Percentiles rank a stretch among this genome's conserved stretches.
These are phyloP conservation scores for Zygothrica quintamaculata DNA, from an alignment of 2,888 invertebrate genomes.

Conservation along the genomic window DNA sequence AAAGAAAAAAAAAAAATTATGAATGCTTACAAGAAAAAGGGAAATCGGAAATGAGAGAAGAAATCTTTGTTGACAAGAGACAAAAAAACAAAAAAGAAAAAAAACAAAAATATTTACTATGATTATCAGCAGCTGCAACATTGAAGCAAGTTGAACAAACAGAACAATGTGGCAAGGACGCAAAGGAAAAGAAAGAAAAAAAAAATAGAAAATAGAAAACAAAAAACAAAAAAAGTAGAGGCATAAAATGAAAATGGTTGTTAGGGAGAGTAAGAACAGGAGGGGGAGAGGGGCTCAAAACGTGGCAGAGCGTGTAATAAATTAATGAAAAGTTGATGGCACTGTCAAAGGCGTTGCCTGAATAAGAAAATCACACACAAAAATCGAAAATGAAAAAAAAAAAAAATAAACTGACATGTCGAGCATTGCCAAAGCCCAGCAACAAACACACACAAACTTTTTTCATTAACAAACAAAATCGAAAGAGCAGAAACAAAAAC, in stretches of 20 bases:
- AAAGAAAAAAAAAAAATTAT: not conserved
- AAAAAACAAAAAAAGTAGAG: conserved; percentile 2
- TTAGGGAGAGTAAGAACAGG: not conserved
- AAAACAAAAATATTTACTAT: conserved; percentile 39
- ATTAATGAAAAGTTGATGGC: conserved; percentile 74
- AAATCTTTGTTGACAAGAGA: conserved; percentile 44
- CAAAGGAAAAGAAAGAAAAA: no score
- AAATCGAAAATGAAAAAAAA: no score
- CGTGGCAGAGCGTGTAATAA: conserved; percentile 64
- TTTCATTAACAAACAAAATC: conserved; percentile 72
- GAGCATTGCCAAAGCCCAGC: conserved; percentile 17
- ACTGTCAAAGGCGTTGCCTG: conserved; percentile 61
- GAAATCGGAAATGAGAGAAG: conserved; percentile 40
- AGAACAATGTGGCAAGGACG: conserved; percentile 32
- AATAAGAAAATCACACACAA: conserved; percentile 29
- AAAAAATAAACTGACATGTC: conserved; percentile 12
- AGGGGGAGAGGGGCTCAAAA: conserved; percentile 7
- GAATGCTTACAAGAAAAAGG: conserved; percentile 15
- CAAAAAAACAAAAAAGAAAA: no score
- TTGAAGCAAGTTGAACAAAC: conserved; percentile 5
- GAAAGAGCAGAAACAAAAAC: no score
- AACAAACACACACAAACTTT: conserved; percentile 63
- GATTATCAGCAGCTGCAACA: conserved; percentile 49
- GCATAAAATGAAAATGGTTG: not conserved
- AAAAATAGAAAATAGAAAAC: no score